A percentile compares a stretch with the other conserved stretches of the same genome.
These are phyloP conservation scores for Idaea straminata DNA, from an alignment of 2,888 invertebrate genomes.

Conservation along the genomic window DNA sequence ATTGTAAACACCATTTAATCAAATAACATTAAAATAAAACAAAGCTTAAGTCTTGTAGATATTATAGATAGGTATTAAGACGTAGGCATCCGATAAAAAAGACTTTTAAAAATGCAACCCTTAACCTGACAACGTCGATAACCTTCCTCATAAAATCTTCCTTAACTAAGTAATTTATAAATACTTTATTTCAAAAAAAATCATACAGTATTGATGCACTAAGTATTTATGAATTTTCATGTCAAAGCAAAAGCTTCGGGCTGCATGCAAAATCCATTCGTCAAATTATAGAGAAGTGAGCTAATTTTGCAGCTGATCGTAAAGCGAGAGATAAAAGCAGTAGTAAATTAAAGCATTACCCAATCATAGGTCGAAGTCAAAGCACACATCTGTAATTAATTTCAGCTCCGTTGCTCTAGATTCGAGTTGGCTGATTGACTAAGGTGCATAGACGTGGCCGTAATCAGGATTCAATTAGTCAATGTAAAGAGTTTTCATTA, in stretches of 20 bases:
- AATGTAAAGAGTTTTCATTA: background rate
- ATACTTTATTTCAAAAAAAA: background rate
- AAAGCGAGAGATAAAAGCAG: constrained; percentile 8
- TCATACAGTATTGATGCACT: background rate
- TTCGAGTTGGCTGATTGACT: constrained; percentile 23
- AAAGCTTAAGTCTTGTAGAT: too few species aligned
- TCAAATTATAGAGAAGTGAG: constrained; percentile 4
- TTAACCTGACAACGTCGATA: too few species aligned
- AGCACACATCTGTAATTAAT: constrained; percentile 34
- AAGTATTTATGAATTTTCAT: background rate
- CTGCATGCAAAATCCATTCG: constrained; percentile 3
- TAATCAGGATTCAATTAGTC: background rate
- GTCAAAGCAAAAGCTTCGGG: background rate
- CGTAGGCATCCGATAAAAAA: too few species aligned
- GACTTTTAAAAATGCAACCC: too few species aligned
- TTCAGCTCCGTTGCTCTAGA: constrained; percentile 23
- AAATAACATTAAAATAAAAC: too few species aligned
- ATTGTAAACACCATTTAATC: too few species aligned
- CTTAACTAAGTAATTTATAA: too few species aligned
- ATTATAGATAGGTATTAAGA: too few species aligned
- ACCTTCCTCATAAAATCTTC: too few species aligned
- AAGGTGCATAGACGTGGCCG: constrained; percentile 5
- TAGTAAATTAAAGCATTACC: constrained; percentile 17
- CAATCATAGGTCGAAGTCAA: constrained; percentile 25
- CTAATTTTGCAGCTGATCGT: constrained; percentile 7